These are phyloP conservation scores for Actinostola sp. DNA, from an alignment of 92 coral and sea anemone species.

Conservation along the genomic window DNA sequence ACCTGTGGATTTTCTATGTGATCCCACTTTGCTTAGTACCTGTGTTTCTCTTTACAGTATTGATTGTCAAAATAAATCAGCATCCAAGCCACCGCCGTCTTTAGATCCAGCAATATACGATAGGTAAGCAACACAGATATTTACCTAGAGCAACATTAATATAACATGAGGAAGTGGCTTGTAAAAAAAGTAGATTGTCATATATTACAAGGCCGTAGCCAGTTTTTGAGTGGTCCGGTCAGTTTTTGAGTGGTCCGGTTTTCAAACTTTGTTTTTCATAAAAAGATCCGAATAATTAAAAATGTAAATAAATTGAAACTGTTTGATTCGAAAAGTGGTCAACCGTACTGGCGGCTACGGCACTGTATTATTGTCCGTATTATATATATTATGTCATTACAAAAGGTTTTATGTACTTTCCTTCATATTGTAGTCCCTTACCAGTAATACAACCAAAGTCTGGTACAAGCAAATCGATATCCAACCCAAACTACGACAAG, in stretches of 20 bases:
- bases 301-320: background rate
- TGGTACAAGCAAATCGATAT: conserved; percentile 24
- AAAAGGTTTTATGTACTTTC: background rate
- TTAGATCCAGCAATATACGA: conserved; percentile 26
- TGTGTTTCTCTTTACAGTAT: background rate
- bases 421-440: background rate
- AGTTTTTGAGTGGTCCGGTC: too few species aligned
- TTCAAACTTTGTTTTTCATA: too few species aligned
- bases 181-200: too few species aligned
- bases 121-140: background rate
- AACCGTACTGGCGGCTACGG: background rate
- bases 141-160: too few species aligned
- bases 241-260: too few species aligned
- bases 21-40: background rate
- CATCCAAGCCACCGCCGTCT: conserved; percentile 3
- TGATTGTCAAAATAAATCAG: background rate
- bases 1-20: too few species aligned
- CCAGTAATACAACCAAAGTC: background rate
- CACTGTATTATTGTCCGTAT: background rate
- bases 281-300: background rate
- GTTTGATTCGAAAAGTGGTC: background rate
- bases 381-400: background rate
- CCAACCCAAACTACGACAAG: conserved; percentile 62
- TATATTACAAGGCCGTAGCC: too few species aligned
- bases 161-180: too few species aligned